These are phyloP conservation scores for Siniperca scherzeri DNA, from an alignment of 2,797 vertebrate species.

Conservation along the genomic window DNA sequence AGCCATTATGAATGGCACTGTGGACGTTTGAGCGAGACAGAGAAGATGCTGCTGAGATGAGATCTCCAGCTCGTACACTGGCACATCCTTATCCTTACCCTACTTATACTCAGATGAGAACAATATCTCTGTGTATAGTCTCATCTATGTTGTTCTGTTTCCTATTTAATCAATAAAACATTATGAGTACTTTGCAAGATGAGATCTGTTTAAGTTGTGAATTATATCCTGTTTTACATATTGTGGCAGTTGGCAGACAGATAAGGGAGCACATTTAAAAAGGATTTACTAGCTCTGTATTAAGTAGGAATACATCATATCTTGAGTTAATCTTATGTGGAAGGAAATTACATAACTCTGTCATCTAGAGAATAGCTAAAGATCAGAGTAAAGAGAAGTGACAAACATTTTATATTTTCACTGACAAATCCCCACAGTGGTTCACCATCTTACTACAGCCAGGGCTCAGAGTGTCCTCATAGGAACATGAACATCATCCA, in stretches of 20 bases:
- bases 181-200: slow-evolving; percentile 62
- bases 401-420: slow-evolving; percentile 42
- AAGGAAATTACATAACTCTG: slow-evolving; percentile 31
- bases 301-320: background rate
- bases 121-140: slow-evolving; percentile 79
- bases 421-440: slow-evolving; percentile 20
- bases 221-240: slow-evolving; percentile 38
- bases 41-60: slow-evolving; percentile 66
- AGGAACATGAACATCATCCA: slow-evolving; percentile 64
- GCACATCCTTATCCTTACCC: slow-evolving; percentile 68
- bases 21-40: slow-evolving; percentile 53
- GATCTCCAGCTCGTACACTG: slow-evolving; percentile 65
- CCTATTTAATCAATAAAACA: slow-evolving; percentile 90
- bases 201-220: slow-evolving; percentile 56
- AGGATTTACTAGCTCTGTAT: background rate
- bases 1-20: slow-evolving; percentile 66
- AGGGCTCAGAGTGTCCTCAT: slow-evolving; percentile 47
- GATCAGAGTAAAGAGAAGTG: slow-evolving; percentile 20
- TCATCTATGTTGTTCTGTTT: slow-evolving; percentile 85
- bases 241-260: slow-evolving; percentile 11
- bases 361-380: background rate
- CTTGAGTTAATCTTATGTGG: slow-evolving; percentile 1
- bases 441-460: slow-evolving; percentile 45
- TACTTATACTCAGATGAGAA: slow-evolving; percentile 78
- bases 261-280: slow-evolving; percentile 9